Conservation (phyloP, 2,797 vertebrate species). For the Eutrigla gurnardus region DNA sequence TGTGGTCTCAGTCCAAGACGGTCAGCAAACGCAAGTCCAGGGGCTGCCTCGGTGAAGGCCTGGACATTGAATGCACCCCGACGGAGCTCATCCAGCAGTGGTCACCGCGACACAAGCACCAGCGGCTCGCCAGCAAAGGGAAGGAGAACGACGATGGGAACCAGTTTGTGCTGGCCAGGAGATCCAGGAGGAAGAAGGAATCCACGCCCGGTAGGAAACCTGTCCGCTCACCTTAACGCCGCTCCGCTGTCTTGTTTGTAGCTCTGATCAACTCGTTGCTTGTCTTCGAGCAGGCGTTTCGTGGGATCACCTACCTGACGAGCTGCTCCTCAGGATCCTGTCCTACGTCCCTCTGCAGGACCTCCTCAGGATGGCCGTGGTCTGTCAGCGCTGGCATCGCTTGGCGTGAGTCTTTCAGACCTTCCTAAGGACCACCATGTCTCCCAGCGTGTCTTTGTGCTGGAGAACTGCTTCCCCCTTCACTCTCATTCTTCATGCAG, state of each 20-base stretch:
- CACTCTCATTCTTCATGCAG: neutral
- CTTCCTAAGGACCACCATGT: neutral
- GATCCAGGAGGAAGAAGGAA: conserved; percentile 81
- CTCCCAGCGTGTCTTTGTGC: neutral
- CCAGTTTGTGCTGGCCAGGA: conserved; percentile 85
- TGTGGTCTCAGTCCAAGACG: conserved; percentile 81
- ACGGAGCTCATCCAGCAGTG: conserved; percentile 84
- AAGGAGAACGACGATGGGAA: conserved; percentile 84
- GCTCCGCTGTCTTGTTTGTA: neutral
- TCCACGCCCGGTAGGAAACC: conserved; percentile 31
- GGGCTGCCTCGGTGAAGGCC: conserved; percentile 67
- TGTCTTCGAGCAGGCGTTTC: conserved; percentile 78
- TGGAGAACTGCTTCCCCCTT: neutral
- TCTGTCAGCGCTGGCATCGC: conserved; percentile 90
- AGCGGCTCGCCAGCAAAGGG: conserved; percentile 65
- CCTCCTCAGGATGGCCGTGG: conserved; percentile 84
- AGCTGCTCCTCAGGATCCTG: conserved; percentile 90
- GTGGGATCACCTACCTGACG: conserved; percentile 92
- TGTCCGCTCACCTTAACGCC: rapidly evolving
- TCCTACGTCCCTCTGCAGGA: conserved; percentile 87
- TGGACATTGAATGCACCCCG: conserved; percentile 86
- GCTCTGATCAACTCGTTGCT: neutral
- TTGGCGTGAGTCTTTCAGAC: conserved; percentile 87
- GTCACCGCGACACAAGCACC: conserved; percentile 84
- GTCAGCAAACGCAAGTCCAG: conserved; percentile 78